Evolutionary conservation across 2,888 invertebrate genomes (phyloP), one percentile per base, ranked within the genome.

Genomic region (Drosophila acutilabella): DNA sequence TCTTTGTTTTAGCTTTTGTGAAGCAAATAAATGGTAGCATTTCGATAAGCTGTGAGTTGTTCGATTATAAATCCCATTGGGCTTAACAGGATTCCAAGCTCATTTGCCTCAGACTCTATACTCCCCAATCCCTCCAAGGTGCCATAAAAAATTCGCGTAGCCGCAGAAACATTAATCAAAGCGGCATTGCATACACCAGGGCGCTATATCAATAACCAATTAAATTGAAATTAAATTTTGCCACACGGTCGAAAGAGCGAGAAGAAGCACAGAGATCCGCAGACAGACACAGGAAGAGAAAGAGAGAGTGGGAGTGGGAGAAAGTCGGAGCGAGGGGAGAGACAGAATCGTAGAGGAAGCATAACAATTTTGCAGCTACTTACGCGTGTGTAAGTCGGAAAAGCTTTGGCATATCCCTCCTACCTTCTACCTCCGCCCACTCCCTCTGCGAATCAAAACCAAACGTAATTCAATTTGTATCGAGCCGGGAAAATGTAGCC

Each of bases 211-310:
- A 86, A 88, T 83, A 83, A 88, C 83, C 83, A 83, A 83, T 83
- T 83, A 88, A 83, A 88, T 83, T 83, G 88, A 83, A 83, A 83
- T 83, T 83, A 83, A 83, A 83, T 83, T 88, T 83, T 68, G 75
- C 88, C 84, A 60, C 68, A 62, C 71, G 59, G 61, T 36, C 58
- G 59, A 23, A 56, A 56, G 50, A 51, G 60, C 42, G 54, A 33
- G 47, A 16, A 62, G 64, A 51, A 53, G 62, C 51, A 7, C 38
- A 36, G 58, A 59, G 57, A 71, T 58, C 51, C 53, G 14, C 14
- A n/a, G 38, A 20, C 18, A 20, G 47, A 18, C 41, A 38, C 58
- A 64, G 52, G 47, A 38, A 42, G 53, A 33, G 38, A 13, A 20
- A 40, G 18, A 47, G 44, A 33, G 26, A 53, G 33, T n/a, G 16